A percentile compares a stretch with the other conserved stretches of the same genome.
Evolutionary conservation across 2,113 vertebrate genomes (phyloP).

Genomic region (Oncorhynchus kisutch): DNA sequence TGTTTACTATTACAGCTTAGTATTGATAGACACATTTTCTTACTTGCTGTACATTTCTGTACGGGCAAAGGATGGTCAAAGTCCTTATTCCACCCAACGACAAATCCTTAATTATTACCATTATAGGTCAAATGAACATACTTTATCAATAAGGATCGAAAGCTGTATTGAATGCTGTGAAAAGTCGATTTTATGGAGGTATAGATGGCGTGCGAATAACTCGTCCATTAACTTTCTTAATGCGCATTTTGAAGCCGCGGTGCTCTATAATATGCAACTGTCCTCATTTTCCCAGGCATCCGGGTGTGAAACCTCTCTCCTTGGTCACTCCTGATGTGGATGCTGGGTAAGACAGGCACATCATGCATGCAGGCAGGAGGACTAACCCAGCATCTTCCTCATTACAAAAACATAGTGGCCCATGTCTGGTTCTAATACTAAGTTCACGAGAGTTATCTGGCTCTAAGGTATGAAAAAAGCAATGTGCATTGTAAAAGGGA

Average conservation of each 20-base stretch:
- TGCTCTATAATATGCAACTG: not conserved
- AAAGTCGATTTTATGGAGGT: not conserved
- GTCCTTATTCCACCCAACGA: not conserved
- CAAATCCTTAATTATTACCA: not conserved
- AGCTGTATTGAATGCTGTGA: not conserved
- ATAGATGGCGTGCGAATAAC: not conserved
- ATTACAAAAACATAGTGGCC: not conserved
- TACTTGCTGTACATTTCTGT: not conserved
- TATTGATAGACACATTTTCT: not conserved
- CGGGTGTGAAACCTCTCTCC: not conserved
- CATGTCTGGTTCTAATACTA: not conserved
- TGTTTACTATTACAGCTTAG: not conserved
- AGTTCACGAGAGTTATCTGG: not conserved
- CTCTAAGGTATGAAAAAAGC: not conserved
- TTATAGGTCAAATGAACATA: not conserved
- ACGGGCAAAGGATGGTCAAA: not conserved
- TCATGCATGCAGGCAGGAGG: not conserved
- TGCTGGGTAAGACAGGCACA: not conserved
- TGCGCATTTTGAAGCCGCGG: not conserved
- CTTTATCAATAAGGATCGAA: not conserved
- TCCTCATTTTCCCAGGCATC: not conserved
- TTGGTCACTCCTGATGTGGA: not conserved
- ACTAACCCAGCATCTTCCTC: not conserved
- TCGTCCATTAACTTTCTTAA: not conserved
- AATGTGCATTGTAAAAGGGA: not conserved